A percentile compares a stretch with the other conserved stretches of the same genome.
Conservation (phyloP, 2,113 vertebrate species). For the Hucho hucho region DNA sequence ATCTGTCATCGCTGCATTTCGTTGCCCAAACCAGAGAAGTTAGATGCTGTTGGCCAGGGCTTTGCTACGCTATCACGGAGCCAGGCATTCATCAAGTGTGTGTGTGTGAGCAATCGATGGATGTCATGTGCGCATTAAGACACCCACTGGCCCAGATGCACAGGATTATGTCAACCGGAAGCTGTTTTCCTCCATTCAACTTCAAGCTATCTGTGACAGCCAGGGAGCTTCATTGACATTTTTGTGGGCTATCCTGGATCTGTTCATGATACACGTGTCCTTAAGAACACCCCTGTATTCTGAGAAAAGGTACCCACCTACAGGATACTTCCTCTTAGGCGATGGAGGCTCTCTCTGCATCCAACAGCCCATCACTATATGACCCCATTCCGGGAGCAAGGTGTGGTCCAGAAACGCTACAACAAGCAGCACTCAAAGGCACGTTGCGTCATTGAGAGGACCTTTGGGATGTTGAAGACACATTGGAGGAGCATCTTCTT, state of each 20-base stretch:
- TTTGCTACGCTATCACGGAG: too few relatives aligned
- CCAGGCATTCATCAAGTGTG: too few relatives aligned
- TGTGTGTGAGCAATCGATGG: too few relatives aligned
- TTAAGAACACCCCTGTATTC: constrained; percentile 1
- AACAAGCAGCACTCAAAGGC: not conserved
- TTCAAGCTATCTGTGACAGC: constrained; percentile 17
- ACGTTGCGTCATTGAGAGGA: not conserved
- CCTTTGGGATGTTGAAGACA: constrained; percentile 11
- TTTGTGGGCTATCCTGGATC: constrained; percentile 19
- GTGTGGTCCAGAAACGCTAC: not conserved
- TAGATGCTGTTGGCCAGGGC: too few relatives aligned
- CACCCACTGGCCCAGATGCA: too few relatives aligned
- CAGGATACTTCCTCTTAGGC: constrained; percentile 6
- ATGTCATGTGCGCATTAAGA: too few relatives aligned
- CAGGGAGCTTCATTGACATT: not conserved
- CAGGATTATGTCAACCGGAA: too few relatives aligned
- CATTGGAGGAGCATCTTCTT: not conserved
- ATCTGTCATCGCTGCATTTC: too few relatives aligned
- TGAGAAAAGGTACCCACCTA: not conserved
- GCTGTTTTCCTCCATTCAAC: not conserved
- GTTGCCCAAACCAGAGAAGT: too few relatives aligned
- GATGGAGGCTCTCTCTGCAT: constrained; percentile 14
- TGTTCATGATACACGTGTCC: constrained; percentile 8
- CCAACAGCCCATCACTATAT: not conserved
- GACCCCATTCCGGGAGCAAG: constrained; percentile 3